Conservation (phyloP, 2,888 invertebrate species). For the Deilephila porcellus region DNA sequence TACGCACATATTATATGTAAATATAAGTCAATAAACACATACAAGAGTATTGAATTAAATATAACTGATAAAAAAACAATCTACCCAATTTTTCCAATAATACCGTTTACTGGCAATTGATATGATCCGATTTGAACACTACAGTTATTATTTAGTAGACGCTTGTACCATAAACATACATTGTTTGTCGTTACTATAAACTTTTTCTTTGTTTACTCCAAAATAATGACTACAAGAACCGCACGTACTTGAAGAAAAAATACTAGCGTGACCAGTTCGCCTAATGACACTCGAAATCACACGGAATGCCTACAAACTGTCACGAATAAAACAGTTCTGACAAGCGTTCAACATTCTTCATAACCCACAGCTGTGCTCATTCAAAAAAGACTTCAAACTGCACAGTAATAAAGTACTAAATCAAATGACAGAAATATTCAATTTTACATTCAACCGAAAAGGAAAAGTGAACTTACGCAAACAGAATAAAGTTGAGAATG, state of each 20-base stretch:
- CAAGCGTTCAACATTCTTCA: constrained; percentile 19
- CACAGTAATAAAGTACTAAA: not conserved
- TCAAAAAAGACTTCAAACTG: not conserved
- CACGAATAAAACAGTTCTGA: constrained; percentile 19
- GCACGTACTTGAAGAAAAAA: not conserved
- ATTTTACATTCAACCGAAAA: not conserved
- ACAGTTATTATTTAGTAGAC: not conserved
- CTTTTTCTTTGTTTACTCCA: not conserved
- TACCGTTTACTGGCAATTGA: no score
- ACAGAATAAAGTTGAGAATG: constrained; percentile 6
- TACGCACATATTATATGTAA: no score
- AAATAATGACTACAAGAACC: not conserved
- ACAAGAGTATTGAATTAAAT: no score
- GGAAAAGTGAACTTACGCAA: constrained; percentile 7
- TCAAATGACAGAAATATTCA: not conserved
- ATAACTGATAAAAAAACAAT: no score
- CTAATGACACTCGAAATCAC: constrained; percentile 10
- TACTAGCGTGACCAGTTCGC: not conserved
- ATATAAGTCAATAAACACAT: no score
- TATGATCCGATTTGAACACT: no score
- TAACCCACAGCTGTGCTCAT: not conserved
- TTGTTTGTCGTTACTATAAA: not conserved
- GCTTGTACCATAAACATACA: not conserved
- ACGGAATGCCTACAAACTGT: constrained; percentile 7
- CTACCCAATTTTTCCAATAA: no score